Base-by-base conservation (phyloP, 2,888 invertebrate species). In the Papilio protenor region DNA sequence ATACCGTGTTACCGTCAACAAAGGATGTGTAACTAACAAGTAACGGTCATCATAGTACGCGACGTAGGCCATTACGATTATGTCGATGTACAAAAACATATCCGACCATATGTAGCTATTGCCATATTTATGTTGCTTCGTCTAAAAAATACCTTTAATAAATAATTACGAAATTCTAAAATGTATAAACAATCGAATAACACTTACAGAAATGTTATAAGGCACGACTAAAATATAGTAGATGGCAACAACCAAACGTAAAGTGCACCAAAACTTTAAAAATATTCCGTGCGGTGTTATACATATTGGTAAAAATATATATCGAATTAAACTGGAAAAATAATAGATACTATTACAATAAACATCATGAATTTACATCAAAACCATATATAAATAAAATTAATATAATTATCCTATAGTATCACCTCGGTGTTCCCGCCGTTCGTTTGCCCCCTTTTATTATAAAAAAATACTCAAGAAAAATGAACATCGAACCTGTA, bases 281-380 rank as follows among this genome's bases (percentile, higher is more conserved):
- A 95, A 95, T 69, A 92, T 84, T 23, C 95, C 94, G 78, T 94
- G 88, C n/a, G 95, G 95, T 59, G 94, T 93, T 69, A 95, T 92
- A 74, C 89, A 88, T 33, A 88, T 86, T 0, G 94, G 94, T 71
- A 95, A n/a, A 77, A 95, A 91, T 40, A 94, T 75, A 76, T 90
- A 94, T 80, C 88, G 85, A 27, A 94, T 73, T 79, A 89, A 88
- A 81, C 92, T 93, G 85, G 49, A 84, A 83, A 45, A 8, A 70
- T 27, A 33, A 40, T 40, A 2, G 33, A 33, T 59, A 6, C 40
- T 8, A 8, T 40, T 40, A 8, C 8, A 40, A 40, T 40, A 40
- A 40, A 40, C 8, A 8, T 1, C 40, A 40, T 8, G 40, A 40
- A 40, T 40, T 40, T 40, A 40, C 8, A 40, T 40, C 0, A 40